These are phyloP conservation scores for Catharus fuscescens DNA, from an alignment of 2,113 vertebrate species.

Conservation along the genomic window DNA sequence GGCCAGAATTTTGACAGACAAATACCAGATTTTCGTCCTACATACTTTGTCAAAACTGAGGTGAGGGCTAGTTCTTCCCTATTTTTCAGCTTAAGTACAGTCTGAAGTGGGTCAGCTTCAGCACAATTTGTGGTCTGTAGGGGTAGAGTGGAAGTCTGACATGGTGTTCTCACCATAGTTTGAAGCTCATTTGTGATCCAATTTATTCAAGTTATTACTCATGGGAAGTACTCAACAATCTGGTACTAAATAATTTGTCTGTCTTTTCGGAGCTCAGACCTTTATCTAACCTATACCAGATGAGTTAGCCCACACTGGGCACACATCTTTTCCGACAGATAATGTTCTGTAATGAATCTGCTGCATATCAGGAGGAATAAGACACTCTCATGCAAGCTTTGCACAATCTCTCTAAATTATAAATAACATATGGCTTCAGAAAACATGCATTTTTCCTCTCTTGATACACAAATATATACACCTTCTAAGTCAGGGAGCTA, in stretches of 20 bases:
- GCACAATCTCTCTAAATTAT: neutral
- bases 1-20: neutral
- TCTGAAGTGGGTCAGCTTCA: neutral
- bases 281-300: neutral
- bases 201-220: neutral
- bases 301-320: neutral
- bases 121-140: neutral
- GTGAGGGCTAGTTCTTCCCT: neutral
- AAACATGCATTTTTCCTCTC: neutral
- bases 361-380: neutral
- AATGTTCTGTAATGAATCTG: neutral
- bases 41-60: neutral
- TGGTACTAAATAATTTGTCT: neutral
- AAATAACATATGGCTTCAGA: neutral
- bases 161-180: neutral
- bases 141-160: neutral
- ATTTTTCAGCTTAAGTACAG: neutral
- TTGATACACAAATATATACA: neutral
- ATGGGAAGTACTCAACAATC: neutral
- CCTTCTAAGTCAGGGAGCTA: neutral
- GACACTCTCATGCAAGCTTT: neutral
- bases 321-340: neutral
- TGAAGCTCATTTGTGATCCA: neutral
- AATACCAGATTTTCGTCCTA: neutral
- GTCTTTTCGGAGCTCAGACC: neutral